Evolutionary conservation across 1,140 invertebrate species (phyloP).

Genomic region (Cecropterus lyciades): DNA sequence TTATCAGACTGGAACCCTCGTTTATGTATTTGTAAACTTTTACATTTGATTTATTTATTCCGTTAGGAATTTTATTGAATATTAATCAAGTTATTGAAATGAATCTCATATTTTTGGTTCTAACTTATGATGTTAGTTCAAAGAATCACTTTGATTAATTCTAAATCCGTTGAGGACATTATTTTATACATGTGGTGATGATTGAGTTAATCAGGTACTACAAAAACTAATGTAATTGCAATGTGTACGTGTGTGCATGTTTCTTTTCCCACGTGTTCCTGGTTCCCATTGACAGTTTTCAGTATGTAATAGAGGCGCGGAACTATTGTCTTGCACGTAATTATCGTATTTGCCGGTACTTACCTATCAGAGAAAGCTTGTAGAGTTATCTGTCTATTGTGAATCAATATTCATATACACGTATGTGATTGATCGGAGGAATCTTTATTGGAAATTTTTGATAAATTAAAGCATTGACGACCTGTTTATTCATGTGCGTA

Average conservation of each 20-base stretch:
- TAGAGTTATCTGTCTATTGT: constrained; percentile 39
- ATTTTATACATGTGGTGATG: neutral
- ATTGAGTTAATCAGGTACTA: neutral
- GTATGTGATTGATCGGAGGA: neutral
- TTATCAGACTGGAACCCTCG: neutral
- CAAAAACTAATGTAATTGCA: constrained; percentile 13
- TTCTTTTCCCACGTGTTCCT: constrained; percentile 42
- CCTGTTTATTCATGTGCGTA: too few relatives aligned
- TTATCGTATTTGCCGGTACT: constrained; percentile 53
- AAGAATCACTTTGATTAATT: neutral
- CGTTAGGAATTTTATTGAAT: too few relatives aligned
- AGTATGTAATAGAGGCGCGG: constrained; percentile 48
- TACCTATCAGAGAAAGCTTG: constrained; percentile 49
- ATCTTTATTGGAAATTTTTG: neutral
- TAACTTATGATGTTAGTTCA: too few relatives aligned
- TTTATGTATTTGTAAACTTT: too few relatives aligned
- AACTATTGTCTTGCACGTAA: constrained; percentile 57
- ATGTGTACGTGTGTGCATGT: constrained; percentile 25
- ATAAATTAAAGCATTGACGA: too few relatives aligned
- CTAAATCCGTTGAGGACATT: neutral
- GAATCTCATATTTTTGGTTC: too few relatives aligned
- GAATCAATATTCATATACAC: constrained; percentile 17
- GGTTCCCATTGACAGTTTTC: constrained; percentile 38
- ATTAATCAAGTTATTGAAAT: too few relatives aligned
- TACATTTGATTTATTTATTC: too few relatives aligned